Evolutionary conservation across 2,888 invertebrate genomes (phyloP).

Genomic region (Monopis laevigella): DNA sequence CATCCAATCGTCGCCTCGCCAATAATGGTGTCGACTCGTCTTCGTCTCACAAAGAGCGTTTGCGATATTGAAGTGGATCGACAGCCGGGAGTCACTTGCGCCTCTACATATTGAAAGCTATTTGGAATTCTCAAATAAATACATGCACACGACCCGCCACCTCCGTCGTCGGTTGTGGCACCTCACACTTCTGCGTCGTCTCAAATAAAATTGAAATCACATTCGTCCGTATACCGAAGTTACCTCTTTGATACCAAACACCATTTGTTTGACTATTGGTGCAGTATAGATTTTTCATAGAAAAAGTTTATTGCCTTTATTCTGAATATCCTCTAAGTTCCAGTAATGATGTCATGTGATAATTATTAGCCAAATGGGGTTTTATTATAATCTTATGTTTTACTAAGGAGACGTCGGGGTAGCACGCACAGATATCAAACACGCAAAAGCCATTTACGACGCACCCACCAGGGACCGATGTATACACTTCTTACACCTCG

Average conservation of each 20-base stretch:
- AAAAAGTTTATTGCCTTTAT: too few relatives aligned
- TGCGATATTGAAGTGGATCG: slow-evolving; percentile 61
- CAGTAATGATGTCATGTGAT: too few relatives aligned
- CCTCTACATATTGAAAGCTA: slow-evolving; percentile 64
- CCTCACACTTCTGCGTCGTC: slow-evolving; percentile 41
- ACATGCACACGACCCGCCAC: slow-evolving; percentile 23
- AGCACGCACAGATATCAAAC: slow-evolving; percentile 24
- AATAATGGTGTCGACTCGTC: slow-evolving; percentile 53
- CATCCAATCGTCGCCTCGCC: slow-evolving; percentile 49
- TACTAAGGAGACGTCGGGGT: slow-evolving; percentile 14
- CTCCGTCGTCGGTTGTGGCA: slow-evolving; percentile 30
- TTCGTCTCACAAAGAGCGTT: slow-evolving; percentile 37
- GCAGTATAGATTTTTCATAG: too few relatives aligned
- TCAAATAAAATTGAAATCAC: slow-evolving; percentile 57
- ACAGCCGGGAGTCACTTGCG: slow-evolving; percentile 51
- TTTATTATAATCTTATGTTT: too few relatives aligned
- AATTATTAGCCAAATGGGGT: too few relatives aligned
- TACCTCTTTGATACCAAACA: slow-evolving; percentile 30
- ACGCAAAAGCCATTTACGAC: slow-evolving; percentile 48
- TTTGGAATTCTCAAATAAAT: slow-evolving; percentile 64
- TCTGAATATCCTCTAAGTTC: too few relatives aligned
- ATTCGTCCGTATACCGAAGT: slow-evolving; percentile 24
- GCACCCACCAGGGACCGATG: slow-evolving; percentile 35
- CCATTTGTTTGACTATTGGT: too few relatives aligned
- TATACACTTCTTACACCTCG: slow-evolving; percentile 2